A percentile compares a stretch with the other conserved stretches of the same genome.
These are phyloP conservation scores for cattle (Bos taurus) DNA, from an alignment of 2,113 vertebrate species.

Conservation along the genomic window ARS-UCD2.0 NC_037332.1:75352001-75352500, in stretches of 20 bases:
- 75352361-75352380: rapidly evolving
- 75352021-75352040: background rate
- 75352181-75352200: background rate
- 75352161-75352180: background rate
- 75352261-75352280: background rate
- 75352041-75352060: background rate
- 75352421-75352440: background rate
- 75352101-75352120: too few species aligned
- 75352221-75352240: background rate
- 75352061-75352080: background rate
- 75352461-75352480: background rate
- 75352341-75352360: background rate
- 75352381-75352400: background rate
- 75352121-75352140: background rate
- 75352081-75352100: background rate
- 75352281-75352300: background rate
- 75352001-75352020: background rate
- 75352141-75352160: background rate
- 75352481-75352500: background rate
- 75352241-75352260: background rate
- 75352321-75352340: background rate
- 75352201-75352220: background rate
- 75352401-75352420: background rate
- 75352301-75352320: background rate
- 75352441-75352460: background rate